Conservation (phyloP, 2,797 vertebrate species). For the Remorina albescens region DNA sequence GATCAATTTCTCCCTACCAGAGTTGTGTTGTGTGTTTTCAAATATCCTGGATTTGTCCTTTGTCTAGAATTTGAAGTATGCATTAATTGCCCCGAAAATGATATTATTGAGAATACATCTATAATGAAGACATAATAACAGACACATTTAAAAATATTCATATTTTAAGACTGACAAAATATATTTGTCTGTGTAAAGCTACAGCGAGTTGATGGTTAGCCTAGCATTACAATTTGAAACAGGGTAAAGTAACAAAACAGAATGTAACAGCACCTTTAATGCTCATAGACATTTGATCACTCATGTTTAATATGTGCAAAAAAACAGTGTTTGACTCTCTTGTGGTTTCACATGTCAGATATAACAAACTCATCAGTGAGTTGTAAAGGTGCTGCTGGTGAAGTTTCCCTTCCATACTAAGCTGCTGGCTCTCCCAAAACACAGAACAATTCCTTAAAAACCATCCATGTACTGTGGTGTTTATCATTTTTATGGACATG, state of each 20-base stretch:
- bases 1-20: conserved; percentile 11
- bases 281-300: background rate
- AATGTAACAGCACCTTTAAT: background rate
- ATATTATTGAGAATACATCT: conserved; percentile 1
- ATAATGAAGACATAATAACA: background rate
- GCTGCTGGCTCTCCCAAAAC: conserved; percentile 1
- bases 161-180: too few relatives aligned
- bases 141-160: background rate
- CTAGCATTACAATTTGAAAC: background rate
- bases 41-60: background rate
- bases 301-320: background rate
- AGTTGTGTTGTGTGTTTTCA: conserved; percentile 10
- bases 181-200: background rate
- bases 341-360: background rate
- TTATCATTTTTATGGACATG: conserved; percentile 1
- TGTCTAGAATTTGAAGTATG: conserved; percentile 4
- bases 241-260: background rate
- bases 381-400: too few relatives aligned
- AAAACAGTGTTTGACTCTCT: background rate
- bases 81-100: background rate
- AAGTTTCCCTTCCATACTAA: too few relatives aligned
- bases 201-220: background rate
- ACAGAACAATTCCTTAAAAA: background rate
- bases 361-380: too few relatives aligned
- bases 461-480: too few relatives aligned